These are phyloP conservation scores for Chauna torquata DNA, from an alignment of 2,113 vertebrate species.

Conservation along the genomic window DNA sequence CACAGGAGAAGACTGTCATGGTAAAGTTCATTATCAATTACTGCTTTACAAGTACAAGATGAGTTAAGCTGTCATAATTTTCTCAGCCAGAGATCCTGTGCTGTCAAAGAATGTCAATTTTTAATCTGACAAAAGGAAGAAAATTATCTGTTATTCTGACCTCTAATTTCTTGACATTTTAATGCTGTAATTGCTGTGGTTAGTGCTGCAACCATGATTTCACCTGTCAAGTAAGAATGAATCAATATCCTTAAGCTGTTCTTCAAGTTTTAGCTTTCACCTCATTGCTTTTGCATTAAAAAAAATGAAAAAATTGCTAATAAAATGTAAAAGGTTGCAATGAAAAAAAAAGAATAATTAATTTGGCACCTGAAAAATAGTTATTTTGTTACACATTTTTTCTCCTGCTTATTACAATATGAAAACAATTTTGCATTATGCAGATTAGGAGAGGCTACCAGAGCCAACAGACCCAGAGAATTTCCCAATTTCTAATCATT, in stretches of 20 bases:
- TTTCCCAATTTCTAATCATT: not conserved
- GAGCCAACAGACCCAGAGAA: not conserved
- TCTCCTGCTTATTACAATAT: not conserved
- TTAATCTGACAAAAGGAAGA: constrained; percentile 86
- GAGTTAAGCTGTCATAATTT: constrained; percentile 89
- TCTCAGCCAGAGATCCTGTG: constrained; percentile 80
- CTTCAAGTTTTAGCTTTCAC: constrained; percentile 73
- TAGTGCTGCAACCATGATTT: constrained; percentile 83
- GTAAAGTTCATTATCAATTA: constrained; percentile 85
- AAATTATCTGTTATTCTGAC: constrained; percentile 90
- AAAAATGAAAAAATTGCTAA: not conserved
- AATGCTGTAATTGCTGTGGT: constrained; percentile 89
- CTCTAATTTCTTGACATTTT: constrained; percentile 95
- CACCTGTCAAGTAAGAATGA: constrained; percentile 88
- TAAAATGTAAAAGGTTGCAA: not conserved
- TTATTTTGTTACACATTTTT: not conserved
- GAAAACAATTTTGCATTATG: not conserved
- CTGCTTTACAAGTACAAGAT: constrained; percentile 85
- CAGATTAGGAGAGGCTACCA: not conserved
- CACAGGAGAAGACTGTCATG: constrained; percentile 86
- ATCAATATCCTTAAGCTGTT: constrained; percentile 86
- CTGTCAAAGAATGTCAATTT: constrained; percentile 86
- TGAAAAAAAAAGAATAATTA: not conserved
- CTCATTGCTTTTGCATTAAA: constrained; percentile 38
- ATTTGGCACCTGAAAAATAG: not conserved